phyloP scores from a whole-genome alignment of 2,113 vertebrate species.

The Eclectus roratus region DNA sequence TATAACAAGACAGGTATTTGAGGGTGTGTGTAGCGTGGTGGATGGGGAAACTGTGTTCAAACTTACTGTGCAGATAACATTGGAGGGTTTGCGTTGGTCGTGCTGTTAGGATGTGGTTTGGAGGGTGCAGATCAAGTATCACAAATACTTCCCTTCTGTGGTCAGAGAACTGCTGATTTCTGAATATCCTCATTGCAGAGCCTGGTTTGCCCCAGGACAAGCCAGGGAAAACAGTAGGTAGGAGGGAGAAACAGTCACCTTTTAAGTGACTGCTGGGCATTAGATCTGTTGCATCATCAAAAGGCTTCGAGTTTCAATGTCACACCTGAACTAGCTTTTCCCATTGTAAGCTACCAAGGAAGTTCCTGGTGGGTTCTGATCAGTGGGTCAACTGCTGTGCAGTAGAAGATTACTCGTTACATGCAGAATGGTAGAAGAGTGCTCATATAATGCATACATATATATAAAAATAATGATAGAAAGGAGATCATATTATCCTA shows the following conservation, averaged over 20 bases:
- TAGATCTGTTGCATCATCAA: too few species aligned
- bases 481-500: background rate
- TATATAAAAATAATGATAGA: background rate
- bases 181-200: background rate
- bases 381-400: background rate
- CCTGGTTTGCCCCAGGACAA: background rate
- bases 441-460: fast-evolving
- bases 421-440: background rate
- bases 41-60: background rate
- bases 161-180: background rate
- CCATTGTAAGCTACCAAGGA: fast-evolving
- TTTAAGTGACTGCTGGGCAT: background rate
- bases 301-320: background rate
- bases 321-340: background rate
- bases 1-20: background rate
- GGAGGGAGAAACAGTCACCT: fast-evolving
- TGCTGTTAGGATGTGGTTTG: background rate
- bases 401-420: background rate
- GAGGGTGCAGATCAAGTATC: background rate
- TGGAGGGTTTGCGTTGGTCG: background rate
- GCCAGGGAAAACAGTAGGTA: fast-evolving
- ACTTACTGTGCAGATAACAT: background rate
- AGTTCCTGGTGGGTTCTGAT: background rate
- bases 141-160: background rate
- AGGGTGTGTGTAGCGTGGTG: fast-evolving